These are phyloP conservation scores for Mergus octosetaceus DNA, from an alignment of 2,797 vertebrate genomes.

Conservation along the genomic window DNA sequence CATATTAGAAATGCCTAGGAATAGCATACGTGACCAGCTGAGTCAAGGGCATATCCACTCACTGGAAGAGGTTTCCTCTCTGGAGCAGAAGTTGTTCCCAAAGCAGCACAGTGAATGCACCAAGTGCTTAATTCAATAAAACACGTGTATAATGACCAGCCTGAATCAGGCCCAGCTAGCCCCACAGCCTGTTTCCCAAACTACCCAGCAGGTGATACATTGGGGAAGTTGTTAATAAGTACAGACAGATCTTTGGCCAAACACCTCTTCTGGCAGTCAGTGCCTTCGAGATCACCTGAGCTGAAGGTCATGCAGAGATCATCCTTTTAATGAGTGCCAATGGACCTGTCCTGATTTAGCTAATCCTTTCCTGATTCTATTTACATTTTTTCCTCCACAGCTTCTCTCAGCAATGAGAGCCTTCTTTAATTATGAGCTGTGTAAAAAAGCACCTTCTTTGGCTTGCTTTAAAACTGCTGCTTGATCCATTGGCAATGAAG, in stretches of 20 bases:
- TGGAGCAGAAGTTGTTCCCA: not conserved
- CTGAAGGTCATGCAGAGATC: not conserved
- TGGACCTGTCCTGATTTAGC: constrained; percentile 3
- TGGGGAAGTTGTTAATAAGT: not conserved
- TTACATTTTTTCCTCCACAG: not conserved
- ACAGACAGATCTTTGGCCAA: not conserved
- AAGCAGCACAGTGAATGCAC: not conserved
- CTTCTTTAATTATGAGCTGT: not conserved
- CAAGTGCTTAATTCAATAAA: not conserved
- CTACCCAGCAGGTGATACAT: not conserved
- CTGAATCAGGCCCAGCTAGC: not conserved
- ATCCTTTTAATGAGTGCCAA: not conserved
- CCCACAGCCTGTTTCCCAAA: not conserved
- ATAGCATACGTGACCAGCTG: not conserved
- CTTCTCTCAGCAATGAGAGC: not conserved
- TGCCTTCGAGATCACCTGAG: not conserved
- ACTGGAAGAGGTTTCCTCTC: not conserved
- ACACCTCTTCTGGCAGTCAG: not conserved
- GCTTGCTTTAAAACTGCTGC: not conserved
- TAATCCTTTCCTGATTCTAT: constrained; percentile 5
- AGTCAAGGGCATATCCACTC: not conserved
- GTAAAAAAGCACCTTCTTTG: not conserved
- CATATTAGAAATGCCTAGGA: not conserved
- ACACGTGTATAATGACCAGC: not conserved
- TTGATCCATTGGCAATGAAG: not conserved